Percentiles rank a stretch among this genome's conserved stretches.
These are phyloP conservation scores for Xylota segnis DNA, from an alignment of 2,888 invertebrate species.

Conservation along the genomic window DNA sequence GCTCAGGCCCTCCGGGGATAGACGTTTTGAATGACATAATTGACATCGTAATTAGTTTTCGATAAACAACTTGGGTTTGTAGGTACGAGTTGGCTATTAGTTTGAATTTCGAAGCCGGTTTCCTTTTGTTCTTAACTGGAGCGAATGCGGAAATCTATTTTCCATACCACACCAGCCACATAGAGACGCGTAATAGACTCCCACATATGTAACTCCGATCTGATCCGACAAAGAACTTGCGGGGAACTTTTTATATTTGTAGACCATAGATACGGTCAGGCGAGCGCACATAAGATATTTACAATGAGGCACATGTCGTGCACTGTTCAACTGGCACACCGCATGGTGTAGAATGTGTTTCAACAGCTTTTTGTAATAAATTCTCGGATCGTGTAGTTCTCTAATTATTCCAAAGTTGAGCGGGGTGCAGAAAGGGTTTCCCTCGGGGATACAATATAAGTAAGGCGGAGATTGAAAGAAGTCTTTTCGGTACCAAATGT, in stretches of 20 bases:
- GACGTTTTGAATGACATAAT: slow-evolving; percentile 61
- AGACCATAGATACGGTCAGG: slow-evolving; percentile 16
- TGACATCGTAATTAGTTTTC: slow-evolving; percentile 71
- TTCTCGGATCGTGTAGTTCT: slow-evolving; percentile 70
- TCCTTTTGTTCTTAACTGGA: slow-evolving; percentile 51
- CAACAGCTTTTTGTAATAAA: slow-evolving; percentile 74
- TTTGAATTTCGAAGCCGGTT: slow-evolving; percentile 17
- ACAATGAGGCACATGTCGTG: slow-evolving; percentile 62
- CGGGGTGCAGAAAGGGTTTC: background rate
- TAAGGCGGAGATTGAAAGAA: slow-evolving; percentile 13
- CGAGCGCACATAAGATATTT: slow-evolving; percentile 32
- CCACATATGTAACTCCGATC: slow-evolving; percentile 39
- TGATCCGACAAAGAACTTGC: slow-evolving; percentile 60
- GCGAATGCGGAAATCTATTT: slow-evolving; percentile 69
- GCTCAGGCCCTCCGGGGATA: slow-evolving; percentile 25
- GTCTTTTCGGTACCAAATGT: slow-evolving; percentile 50
- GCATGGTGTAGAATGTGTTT: slow-evolving; percentile 62
- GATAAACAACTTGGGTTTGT: slow-evolving; percentile 50
- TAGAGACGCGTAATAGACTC: slow-evolving; percentile 26
- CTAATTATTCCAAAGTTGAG: slow-evolving; percentile 58
- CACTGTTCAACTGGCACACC: slow-evolving; percentile 33
- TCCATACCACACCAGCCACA: slow-evolving; percentile 50
- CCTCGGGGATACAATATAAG: background rate
- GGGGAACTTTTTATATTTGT: background rate
- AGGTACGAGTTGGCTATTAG: slow-evolving; percentile 1